Conservation (phyloP, 37 sponge, comb jelly and placozoan species). For the Ephydatia muelleri region DNA sequence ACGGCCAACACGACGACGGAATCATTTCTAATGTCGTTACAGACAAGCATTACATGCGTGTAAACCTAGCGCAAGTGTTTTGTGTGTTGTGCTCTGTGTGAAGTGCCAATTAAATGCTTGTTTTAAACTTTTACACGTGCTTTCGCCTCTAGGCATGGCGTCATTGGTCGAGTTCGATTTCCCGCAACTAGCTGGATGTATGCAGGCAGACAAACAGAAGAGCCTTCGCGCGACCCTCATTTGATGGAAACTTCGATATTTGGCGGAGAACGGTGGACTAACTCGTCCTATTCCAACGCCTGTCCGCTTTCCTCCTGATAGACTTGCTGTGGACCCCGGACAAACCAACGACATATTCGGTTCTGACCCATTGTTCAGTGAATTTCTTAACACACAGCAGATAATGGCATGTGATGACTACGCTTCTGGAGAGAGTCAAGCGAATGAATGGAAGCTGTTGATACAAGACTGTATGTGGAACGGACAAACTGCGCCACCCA, state of each 20-base stretch:
- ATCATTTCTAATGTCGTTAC: constrained; percentile 29
- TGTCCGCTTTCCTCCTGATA: not conserved
- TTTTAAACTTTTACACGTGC: not conserved
- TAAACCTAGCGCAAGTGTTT: constrained; percentile 16
- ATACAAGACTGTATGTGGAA: constrained; percentile 75
- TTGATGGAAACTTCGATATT: constrained; percentile 1
- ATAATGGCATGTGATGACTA: not conserved
- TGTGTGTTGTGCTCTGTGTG: not conserved
- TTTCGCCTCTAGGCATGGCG: constrained; percentile 27
- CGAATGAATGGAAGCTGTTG: constrained; percentile 1
- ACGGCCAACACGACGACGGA: too few relatives aligned
- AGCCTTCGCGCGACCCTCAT: not conserved
- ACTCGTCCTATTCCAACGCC: constrained; percentile 18
- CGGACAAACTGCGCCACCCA: constrained; percentile 29
- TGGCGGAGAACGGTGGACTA: not conserved
- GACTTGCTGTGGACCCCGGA: not conserved
- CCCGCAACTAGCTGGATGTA: not conserved
- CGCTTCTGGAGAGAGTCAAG: not conserved
- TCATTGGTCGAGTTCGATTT: constrained; percentile 36
- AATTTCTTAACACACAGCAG: not conserved
- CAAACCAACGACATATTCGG: not conserved
- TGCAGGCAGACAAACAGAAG: constrained; percentile 5
- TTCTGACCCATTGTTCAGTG: not conserved
- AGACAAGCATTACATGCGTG: constrained; percentile 15
- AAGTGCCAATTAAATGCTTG: not conserved